Conservation (phyloP, 2,113 vertebrate species). For the Percopsis transmontana region DNA sequence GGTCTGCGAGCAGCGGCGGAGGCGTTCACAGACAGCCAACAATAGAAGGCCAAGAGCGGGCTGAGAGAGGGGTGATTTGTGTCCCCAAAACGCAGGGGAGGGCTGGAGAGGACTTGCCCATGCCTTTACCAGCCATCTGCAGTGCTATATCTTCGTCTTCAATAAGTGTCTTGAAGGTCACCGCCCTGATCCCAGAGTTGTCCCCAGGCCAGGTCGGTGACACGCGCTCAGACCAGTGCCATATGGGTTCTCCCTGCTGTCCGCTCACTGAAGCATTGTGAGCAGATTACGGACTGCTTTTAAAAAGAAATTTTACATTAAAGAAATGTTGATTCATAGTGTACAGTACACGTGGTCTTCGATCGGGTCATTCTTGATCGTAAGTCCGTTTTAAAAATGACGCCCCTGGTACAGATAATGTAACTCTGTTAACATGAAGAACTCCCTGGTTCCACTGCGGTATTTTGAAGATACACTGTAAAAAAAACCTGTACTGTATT, state of each 20-base stretch:
- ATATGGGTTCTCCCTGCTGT: constrained; percentile 30
- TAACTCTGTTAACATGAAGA: no score
- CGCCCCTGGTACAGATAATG: no score
- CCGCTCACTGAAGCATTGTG: constrained; percentile 20
- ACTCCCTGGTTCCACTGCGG: no score
- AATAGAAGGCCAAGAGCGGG: constrained; percentile 32
- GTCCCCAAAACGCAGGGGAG: constrained; percentile 34
- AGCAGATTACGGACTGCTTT: constrained; percentile 48
- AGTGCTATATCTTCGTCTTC: constrained; percentile 1
- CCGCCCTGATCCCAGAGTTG: constrained; percentile 34
- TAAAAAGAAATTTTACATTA: background rate
- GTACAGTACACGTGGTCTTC: no score
- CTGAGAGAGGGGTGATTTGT: constrained; percentile 54
- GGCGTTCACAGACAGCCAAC: constrained; percentile 42
- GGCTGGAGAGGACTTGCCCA: constrained; percentile 14
- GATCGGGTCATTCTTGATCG: no score
- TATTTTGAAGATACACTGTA: no score
- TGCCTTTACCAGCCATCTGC: constrained; percentile 51
- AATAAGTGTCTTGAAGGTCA: constrained; percentile 28
- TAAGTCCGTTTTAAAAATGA: no score
- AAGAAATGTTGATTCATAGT: background rate
- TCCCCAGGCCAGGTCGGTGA: constrained; percentile 32
- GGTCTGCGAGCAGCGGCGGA: constrained; percentile 25
- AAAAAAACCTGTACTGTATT: no score
- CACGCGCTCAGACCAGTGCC: constrained; percentile 15